phyloP scores from a whole-genome alignment of 1,140 invertebrate genomes.

The Ephestia elutella region DNA sequence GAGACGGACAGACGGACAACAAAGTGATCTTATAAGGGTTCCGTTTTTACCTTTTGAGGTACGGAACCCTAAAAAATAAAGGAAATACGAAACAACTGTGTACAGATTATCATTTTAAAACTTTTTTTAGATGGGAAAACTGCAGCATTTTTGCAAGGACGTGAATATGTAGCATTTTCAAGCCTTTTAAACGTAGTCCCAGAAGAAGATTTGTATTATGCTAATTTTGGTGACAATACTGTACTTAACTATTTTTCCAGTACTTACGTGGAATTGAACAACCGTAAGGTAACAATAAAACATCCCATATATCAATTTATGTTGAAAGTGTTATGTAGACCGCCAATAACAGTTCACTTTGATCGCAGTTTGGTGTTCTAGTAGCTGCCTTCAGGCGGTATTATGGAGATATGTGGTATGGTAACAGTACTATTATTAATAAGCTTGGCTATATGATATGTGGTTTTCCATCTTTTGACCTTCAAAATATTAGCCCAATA shows the following conservation, averaged over 20 bases:
- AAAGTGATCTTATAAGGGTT: too few species aligned
- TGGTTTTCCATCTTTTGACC: slow-evolving; percentile 47
- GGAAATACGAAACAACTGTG: too few species aligned
- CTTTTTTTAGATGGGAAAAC: slow-evolving; percentile 57
- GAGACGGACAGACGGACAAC: too few species aligned
- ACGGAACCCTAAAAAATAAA: too few species aligned
- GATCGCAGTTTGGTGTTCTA: slow-evolving; percentile 50
- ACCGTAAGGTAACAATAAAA: slow-evolving; percentile 40
- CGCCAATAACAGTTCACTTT: slow-evolving; percentile 7
- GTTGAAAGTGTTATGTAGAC: background rate
- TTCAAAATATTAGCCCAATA: slow-evolving; percentile 42
- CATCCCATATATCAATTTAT: too few species aligned
- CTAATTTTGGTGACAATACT: slow-evolving; percentile 56
- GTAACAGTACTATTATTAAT: slow-evolving; percentile 44
- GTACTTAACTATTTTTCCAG: slow-evolving; percentile 54
- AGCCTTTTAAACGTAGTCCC: slow-evolving; percentile 50
- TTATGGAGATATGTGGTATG: slow-evolving; percentile 46
- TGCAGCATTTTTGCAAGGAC: slow-evolving; percentile 54
- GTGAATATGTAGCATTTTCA: slow-evolving; percentile 55
- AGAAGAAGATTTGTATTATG: slow-evolving; percentile 63
- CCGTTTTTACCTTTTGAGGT: too few species aligned
- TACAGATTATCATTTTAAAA: too few species aligned
- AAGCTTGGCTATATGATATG: slow-evolving; percentile 58
- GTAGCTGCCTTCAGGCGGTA: slow-evolving; percentile 55
- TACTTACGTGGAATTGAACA: slow-evolving; percentile 33